Base-by-base conservation (phyloP, 2,113 vertebrate genomes). In the Acanthisitta chloris region DNA sequence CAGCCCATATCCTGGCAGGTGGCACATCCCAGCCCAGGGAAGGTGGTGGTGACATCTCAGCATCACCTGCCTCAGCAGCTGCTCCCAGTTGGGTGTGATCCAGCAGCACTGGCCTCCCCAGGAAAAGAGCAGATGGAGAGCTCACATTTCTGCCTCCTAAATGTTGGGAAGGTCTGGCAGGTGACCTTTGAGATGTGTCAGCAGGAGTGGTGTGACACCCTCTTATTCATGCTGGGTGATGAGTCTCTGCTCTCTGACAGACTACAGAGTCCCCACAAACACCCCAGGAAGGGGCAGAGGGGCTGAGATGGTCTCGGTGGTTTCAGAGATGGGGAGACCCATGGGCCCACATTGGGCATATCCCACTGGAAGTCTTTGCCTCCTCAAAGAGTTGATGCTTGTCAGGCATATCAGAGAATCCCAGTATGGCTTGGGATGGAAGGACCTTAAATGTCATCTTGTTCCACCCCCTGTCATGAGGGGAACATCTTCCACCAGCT, bases 141-240 rank as follows among this genome's bases (percentile, higher is more conserved):
- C 33, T 69, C n/a, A 12, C n/a, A 10, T 29, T 42, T 7, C 51
- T 57, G 7, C 40, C 51, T 28, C 36, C 26, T 48, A n/a, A n/a
- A n/a, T 48, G 28, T 26, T 34, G 80, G 5, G 11, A 51, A 72
- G 43, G 10, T 13, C 65, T n/a, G 42, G 51, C 51, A 49, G 61
- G 38, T 9, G 10, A 49, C 0, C 2, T 2, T 31, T 1, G 29
- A 48, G 57, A 28, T 14, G 46, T 70, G 48, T 34, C 76, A 74
- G 52, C 12, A 0, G 2, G 20, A 71, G 45, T 2, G 2, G n/a
- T 2, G 12, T 0, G 3, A 28, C 70, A 52, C n/a, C 55, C 66
- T 89, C 51, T 54, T 24, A 66, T 11, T 43, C 24, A 2, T 16
- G 17, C 24, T 25, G 52, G 51, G 46, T 2, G 55, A 38, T 19